Base-by-base conservation (phyloP, 2,888 invertebrate genomes). In the Tenthredo scrophulariae region DNA sequence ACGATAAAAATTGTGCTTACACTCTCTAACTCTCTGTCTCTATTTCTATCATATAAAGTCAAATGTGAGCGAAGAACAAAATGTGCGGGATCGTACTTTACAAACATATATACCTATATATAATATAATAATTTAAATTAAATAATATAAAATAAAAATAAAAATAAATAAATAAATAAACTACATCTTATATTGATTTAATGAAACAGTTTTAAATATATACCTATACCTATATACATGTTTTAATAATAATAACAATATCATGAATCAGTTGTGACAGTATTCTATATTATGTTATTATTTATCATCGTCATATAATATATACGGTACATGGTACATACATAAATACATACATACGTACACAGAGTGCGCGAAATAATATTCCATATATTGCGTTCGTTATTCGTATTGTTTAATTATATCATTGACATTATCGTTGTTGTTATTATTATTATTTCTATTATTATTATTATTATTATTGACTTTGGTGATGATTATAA, bases 371-470 rank as follows among this genome's bases (percentile, higher is more conserved):
- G 67, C 26, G 67, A 29, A 67, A 26, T 15, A 10, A 33, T 67
- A 67, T 67, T 67, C 26, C 33, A 62, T 26, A 26, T 40, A 70
- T n/a, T 37, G 70, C 37, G 37, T 70, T 37, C 37, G 37, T 70
- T 37, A 37, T 62, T 62, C 62, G 62, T 70, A 37, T 70, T 70
- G 37, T 70, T 70, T 70, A 3, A 26, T 29, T 33, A 37, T 70
- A 33, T 67, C 67, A 70, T 70, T 70, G 37, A 70, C n/a, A 37
- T 70, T 18, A 37, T 37, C 33, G 33, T 70, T n/a, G 70, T 70
- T 70, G 3, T 62, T 58, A 7, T 22, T 58, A 9, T 58, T 26
- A 62, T 62, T 62, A 62, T 18, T n/a, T n/a, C n/a, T 54, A 54
- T 62, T 26, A 62, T 62, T 22, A 26, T 26, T 62, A 62, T 62